Evolutionary conservation across 1,140 invertebrate species (phyloP).

Genomic region (Ips typographus): DNA sequence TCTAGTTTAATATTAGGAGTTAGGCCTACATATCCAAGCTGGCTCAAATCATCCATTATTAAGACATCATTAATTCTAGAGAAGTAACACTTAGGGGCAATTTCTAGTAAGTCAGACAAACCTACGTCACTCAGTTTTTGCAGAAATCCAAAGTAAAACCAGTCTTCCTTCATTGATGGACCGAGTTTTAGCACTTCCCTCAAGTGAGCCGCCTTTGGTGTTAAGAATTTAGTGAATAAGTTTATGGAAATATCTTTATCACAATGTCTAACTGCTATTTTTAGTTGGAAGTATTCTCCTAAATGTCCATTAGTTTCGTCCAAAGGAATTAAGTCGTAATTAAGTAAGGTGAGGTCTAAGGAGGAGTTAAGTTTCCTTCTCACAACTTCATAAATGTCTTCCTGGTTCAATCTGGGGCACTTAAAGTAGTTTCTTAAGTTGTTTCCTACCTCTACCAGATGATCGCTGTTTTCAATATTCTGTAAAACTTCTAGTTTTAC

Average conservation of each 20-base stretch:
- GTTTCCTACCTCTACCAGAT: constrained; percentile 5
- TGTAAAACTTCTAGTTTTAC: constrained; percentile 11
- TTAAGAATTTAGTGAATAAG: constrained; percentile 37
- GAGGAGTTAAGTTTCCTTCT: constrained; percentile 12
- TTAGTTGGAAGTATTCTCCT: constrained; percentile 35
- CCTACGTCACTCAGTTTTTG: constrained; percentile 18
- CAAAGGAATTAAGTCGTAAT: constrained; percentile 17
- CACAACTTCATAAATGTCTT: constrained; percentile 28
- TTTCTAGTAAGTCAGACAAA: constrained; percentile 21
- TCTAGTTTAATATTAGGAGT: constrained; percentile 17
- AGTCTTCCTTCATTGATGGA: constrained; percentile 33
- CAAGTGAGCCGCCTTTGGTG: constrained; percentile 8
- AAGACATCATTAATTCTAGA: constrained; percentile 18
- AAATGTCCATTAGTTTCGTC: constrained; percentile 34
- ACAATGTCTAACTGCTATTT: constrained; percentile 8
- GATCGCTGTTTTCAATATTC: background rate
- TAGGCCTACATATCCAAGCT: constrained; percentile 23
- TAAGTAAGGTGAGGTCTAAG: constrained; percentile 1
- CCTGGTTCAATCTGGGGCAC: constrained; percentile 17
- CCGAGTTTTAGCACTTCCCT: constrained; percentile 10
- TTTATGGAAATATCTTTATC: background rate
- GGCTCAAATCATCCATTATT: constrained; percentile 34
- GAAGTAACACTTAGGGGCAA: constrained; percentile 33
- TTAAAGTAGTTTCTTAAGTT: constrained; percentile 11
- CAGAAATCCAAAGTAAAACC: constrained; percentile 31